Evolutionary conservation across 2,113 vertebrate genomes (phyloP).

Genomic region (Marmota monax): DNA sequence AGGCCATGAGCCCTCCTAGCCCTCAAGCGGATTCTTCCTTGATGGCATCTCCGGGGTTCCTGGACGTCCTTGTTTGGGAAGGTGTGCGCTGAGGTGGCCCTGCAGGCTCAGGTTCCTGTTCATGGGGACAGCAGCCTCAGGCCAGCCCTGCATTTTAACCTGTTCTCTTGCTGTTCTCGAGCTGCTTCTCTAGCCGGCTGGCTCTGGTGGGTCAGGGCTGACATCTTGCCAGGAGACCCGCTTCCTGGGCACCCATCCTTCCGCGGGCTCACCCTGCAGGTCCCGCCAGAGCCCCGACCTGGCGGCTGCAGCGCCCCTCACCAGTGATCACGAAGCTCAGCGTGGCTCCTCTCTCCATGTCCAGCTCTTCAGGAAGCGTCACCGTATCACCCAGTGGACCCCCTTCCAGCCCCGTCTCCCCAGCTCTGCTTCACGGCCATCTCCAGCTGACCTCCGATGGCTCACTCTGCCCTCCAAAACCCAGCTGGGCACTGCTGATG

Average conservation of each 20-base stretch:
- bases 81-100: background rate
- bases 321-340: background rate
- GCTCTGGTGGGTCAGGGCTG: background rate
- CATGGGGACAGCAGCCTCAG: too few species aligned
- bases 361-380: background rate
- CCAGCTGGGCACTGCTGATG: too few species aligned
- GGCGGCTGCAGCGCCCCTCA: background rate
- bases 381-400: too few species aligned
- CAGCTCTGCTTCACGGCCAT: background rate
- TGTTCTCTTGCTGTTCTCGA: background rate
- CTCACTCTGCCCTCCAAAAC: fast-evolving
- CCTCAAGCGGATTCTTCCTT: background rate
- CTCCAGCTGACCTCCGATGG: fast-evolving
- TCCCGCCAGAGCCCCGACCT: background rate
- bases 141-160: background rate
- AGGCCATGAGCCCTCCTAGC: too few species aligned
- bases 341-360: fast-evolving
- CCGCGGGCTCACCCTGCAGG: fast-evolving
- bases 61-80: fast-evolving
- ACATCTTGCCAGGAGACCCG: fast-evolving
- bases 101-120: background rate
- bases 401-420: too few species aligned
- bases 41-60: fast-evolving
- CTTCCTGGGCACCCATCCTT: background rate
- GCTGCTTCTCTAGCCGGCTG: fast-evolving